Percentiles rank a stretch among this genome's conserved stretches.
Conservation (phyloP, 2,888 invertebrate genomes). For the Troides oblongomaculatus region DNA sequence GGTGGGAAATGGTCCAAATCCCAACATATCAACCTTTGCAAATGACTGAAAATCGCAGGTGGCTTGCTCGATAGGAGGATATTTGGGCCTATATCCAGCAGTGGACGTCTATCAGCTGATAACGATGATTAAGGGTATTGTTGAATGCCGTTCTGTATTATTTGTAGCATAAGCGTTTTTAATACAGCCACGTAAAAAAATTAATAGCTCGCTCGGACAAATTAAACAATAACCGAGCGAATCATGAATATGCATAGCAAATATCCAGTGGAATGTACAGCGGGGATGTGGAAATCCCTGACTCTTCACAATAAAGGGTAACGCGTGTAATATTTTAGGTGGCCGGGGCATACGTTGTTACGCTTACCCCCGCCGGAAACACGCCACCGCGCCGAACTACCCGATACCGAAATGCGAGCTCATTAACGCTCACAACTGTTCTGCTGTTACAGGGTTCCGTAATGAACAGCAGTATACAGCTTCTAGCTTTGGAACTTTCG, state of each 20-base stretch:
- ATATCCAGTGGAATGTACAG: background rate
- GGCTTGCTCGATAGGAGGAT: no score
- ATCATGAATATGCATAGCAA: background rate
- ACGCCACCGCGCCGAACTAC: background rate
- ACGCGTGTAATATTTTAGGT: background rate
- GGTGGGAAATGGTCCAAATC: no score
- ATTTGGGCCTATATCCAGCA: no score
- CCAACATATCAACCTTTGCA: no score
- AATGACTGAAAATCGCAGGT: no score
- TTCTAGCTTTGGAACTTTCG: no score
- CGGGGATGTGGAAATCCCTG: slow-evolving; percentile 6
- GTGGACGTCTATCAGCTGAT: no score
- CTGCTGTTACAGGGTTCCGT: background rate
- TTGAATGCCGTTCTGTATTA: no score
- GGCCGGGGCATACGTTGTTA: background rate
- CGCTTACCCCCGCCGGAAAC: background rate
- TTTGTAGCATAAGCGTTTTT: no score
- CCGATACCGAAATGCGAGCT: background rate
- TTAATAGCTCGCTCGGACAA: no score
- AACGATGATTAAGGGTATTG: no score
- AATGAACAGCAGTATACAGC: background rate
- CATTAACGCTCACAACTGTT: background rate
- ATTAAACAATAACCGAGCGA: background rate
- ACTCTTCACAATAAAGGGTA: slow-evolving; percentile 1
- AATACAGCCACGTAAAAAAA: no score